Base-by-base conservation (phyloP, 64 coral and sea anemone species). In the Montipora efflorescens region DNA sequence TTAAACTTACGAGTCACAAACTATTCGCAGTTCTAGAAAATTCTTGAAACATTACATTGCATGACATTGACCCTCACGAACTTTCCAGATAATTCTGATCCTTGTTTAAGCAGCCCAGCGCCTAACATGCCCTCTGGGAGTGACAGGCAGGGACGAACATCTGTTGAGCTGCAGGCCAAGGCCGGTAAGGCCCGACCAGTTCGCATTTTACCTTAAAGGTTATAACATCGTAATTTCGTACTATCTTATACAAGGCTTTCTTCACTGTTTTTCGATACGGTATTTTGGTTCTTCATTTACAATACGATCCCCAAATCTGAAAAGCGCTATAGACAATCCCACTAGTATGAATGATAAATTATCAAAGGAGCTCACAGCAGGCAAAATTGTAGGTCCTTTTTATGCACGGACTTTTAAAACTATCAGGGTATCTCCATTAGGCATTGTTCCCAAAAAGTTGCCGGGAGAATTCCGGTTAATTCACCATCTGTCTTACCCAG, bases 261-360 rank as follows among this genome's bases (percentile, higher is more conserved):
- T 69, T 69, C 67, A 80, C 18, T 45, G 36, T 47, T 80, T 80
- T 51, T 80, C 78, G 18, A 47, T 80, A n/a, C 78, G 20, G 8
- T 80, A 51, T 80, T 48, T 51, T 45, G 78, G 36, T 44, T 46
- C 25, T 46, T 78, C 5, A 44, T 15, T 49, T 46, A 14, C 76
- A 78, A 44, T 46, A 14, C 5, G 25, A 46, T 78, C 76, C 25
- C 28, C 18, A 46, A 78, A 78, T 49, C 47, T 78, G 4, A 25
- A 46, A 46, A 46, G 28, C 76, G 76, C 76, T 6, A 78, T 14
- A 23, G 76, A 78, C 47, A 78, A 78, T 19, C 76, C 76, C 11
- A 46, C 76, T 44, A 78, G 25, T 16, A 23, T 78, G 25, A 49
- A 20, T 49, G 76, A 69, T 18, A 69, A 69, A 48, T 83, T 58